Conservation (phyloP, 1,140 invertebrate species). For the Macrotrachela quadricornifera region DNA sequence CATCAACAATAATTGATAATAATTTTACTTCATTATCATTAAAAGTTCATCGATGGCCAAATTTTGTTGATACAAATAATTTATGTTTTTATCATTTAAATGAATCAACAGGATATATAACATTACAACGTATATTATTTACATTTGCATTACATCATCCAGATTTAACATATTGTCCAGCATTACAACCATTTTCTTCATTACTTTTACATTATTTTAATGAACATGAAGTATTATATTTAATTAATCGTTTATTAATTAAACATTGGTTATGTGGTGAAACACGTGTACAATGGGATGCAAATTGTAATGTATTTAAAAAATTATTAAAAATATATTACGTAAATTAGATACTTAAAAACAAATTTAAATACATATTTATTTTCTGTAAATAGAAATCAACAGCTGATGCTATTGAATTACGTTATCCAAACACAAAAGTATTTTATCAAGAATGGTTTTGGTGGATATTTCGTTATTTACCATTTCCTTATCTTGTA, state of each 20-base stretch:
- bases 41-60: no score
- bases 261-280: conserved; percentile 1
- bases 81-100: conserved; percentile 4
- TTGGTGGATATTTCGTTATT: conserved; percentile 3
- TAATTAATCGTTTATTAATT: background rate
- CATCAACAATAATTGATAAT: no score
- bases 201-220: conserved; percentile 5
- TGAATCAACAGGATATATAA: background rate
- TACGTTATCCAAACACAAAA: background rate
- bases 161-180: conserved; percentile 6
- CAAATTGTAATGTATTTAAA: conserved; percentile 1
- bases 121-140: background rate
- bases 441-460: conserved; percentile 11
- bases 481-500: conserved; percentile 27
- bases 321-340: conserved; percentile 6
- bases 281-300: background rate
- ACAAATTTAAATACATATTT: background rate
- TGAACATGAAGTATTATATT: conserved; percentile 5
- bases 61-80: background rate
- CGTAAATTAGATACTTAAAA: background rate
- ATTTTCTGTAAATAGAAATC: background rate
- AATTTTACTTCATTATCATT: no score
- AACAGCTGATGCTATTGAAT: background rate
- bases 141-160: conserved; percentile 4
- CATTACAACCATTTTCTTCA: background rate